These are phyloP conservation scores for Beroe ovata DNA, from an alignment of 37 sponge, comb jelly and placozoan genomes.

Conservation along the genomic window DNA sequence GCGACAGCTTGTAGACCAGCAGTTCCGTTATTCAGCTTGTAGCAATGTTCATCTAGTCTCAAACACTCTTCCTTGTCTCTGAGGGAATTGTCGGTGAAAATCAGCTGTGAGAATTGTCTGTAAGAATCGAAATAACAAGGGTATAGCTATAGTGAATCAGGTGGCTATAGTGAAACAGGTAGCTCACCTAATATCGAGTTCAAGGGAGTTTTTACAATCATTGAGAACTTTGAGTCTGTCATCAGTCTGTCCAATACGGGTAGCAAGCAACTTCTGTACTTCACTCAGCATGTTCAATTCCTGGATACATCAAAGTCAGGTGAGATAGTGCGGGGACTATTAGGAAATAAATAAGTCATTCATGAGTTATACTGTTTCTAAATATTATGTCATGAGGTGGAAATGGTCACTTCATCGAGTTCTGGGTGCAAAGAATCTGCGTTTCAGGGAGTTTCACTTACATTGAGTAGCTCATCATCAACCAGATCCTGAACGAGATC, in stretches of 20 bases:
- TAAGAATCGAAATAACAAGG: too few relatives aligned
- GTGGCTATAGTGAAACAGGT: too few relatives aligned
- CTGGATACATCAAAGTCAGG: too few relatives aligned
- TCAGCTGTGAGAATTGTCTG: too few relatives aligned
- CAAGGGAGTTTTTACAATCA: slow-evolving; percentile 15
- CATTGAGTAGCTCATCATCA: slow-evolving; percentile 50
- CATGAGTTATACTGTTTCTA: too few relatives aligned
- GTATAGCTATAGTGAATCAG: too few relatives aligned
- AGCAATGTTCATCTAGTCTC: slow-evolving; percentile 65
- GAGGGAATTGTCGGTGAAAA: background rate
- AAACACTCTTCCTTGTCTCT: slow-evolving; percentile 44
- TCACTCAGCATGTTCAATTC: slow-evolving; percentile 65
- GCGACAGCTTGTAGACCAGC: slow-evolving; percentile 41
- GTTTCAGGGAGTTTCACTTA: too few relatives aligned
- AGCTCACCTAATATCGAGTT: slow-evolving; percentile 32
- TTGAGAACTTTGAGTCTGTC: slow-evolving; percentile 31
- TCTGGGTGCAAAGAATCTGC: too few relatives aligned
- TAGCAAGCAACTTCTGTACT: slow-evolving; percentile 13
- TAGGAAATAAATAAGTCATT: too few relatives aligned
- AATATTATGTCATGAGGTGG: too few relatives aligned
- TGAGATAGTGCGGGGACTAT: too few relatives aligned
- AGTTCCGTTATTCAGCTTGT: slow-evolving; percentile 64
- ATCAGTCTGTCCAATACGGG: slow-evolving; percentile 4
- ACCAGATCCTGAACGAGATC: slow-evolving; percentile 64
- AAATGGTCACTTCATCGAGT: too few relatives aligned